Conservation (phyloP, 2,113 vertebrate genomes). For the Trochalopteron elliotii region DNA sequence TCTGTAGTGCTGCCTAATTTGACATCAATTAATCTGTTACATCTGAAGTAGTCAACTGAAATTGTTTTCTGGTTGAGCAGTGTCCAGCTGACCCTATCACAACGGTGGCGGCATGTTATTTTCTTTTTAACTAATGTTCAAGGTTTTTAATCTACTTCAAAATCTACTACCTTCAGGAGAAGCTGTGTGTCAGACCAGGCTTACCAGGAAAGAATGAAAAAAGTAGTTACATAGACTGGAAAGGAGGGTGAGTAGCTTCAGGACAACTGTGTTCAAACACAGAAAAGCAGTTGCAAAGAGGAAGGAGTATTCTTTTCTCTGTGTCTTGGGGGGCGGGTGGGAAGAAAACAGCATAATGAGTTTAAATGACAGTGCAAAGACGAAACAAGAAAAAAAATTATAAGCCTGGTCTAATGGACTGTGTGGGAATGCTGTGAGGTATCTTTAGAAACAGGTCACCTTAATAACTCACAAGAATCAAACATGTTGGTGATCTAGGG, state of each 20-base stretch:
- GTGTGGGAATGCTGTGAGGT: not conserved
- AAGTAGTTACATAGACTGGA: not conserved
- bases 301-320: not conserved
- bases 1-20: not conserved
- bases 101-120: not conserved
- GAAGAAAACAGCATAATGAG: not conserved
- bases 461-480: not conserved
- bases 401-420: not conserved
- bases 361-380: not conserved
- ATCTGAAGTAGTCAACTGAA: not conserved
- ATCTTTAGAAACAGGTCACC: not conserved
- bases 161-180: not conserved
- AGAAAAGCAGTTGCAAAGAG: not conserved
- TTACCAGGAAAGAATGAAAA: not conserved
- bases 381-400: not conserved
- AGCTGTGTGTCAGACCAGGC: not conserved
- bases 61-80: not conserved
- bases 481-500: rapidly evolving
- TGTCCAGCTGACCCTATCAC: not conserved
- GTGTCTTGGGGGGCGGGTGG: not conserved
- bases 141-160: not conserved
- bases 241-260: not conserved
- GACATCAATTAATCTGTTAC: not conserved
- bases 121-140: not conserved
- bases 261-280: not conserved